These are phyloP conservation scores for Sinocyclocheilus anshuiensis DNA, from an alignment of 2,113 vertebrate genomes.

Conservation along the genomic window DNA sequence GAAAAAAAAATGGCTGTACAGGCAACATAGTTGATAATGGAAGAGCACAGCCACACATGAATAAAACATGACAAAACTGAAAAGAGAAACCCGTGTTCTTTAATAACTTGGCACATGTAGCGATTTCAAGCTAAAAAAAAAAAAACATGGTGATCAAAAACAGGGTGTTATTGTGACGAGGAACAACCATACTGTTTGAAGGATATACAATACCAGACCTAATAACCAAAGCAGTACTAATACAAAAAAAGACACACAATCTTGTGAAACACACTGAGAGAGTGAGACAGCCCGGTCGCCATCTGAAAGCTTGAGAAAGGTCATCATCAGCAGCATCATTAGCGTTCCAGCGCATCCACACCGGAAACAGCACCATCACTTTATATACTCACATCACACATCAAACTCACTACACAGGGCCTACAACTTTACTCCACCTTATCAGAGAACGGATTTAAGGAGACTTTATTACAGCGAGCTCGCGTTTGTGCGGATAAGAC, in stretches of 20 bases:
- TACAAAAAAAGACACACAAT: neutral
- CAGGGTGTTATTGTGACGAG: conserved; percentile 23
- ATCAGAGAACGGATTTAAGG: neutral
- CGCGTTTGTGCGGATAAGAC: conserved; percentile 25
- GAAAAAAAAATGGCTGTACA: conserved; percentile 44
- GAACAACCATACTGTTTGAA: neutral
- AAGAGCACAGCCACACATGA: conserved; percentile 15
- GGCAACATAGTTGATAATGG: conserved; percentile 24
- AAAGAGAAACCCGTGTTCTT: neutral
- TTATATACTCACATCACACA: conserved; percentile 38
- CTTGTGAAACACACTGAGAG: neutral
- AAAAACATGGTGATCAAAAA: neutral
- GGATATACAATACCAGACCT: neutral
- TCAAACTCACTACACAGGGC: conserved; percentile 27
- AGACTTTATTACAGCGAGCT: conserved; percentile 9
- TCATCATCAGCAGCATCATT: conserved; percentile 24
- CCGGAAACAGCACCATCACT: conserved; percentile 42
- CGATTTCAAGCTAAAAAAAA: neutral
- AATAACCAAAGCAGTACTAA: neutral
- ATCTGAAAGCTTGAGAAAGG: conserved; percentile 38
- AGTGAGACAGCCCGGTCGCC: conserved; percentile 12
- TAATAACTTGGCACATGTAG: neutral
- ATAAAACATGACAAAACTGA: conserved; percentile 14
- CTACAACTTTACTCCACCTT: conserved; percentile 23
- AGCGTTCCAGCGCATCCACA: conserved; percentile 44